Base-by-base conservation (phyloP, 2,113 vertebrate species). In the Pipra filicauda region DNA sequence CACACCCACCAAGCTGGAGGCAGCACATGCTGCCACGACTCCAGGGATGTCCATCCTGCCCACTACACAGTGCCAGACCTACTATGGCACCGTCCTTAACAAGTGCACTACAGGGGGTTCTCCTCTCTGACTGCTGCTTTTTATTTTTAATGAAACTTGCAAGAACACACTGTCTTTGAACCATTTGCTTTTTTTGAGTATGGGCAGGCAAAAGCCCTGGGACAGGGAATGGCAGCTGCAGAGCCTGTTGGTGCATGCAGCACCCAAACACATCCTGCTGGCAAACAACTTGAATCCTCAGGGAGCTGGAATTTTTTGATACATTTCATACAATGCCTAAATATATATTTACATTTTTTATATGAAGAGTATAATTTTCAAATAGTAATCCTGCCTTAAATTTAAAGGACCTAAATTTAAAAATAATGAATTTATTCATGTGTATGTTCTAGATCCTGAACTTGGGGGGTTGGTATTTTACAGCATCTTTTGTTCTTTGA, bases 51-150 rank as follows among this genome's bases (percentile, higher is more conserved):
- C 7, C 41, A 18, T 82, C 59, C 69, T 71, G 41, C 64, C 44
- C 2, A 0, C 16, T 1, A 3, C 37, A 10, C 0, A 0, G 20
- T 58, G 37, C 66, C 49, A 33, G 71, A 17, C 37, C 30, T 57
- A 46, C 76, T 28, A 1, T 7, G 46, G 51, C 35, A 71, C 30
- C n/a, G 26, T 67, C 84, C 44, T 64, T 51, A 72, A 43, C 21
- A 37, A 74, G 44, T 31, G 43, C 48, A n/a, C 17, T 7, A 14
- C 31, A 28, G 27, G 39, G 18, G 2, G 27, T 94, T 87, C 70
- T 64, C 44, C 44, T 39, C 39, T 61, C 22, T 4, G 1, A 18
- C 46, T 77, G 27, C 11, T 91, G 46, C 5, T 5, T 57, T 30
- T 41, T 75, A 65, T 37, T 86, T 71, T 43, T 2, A 39, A 35